These are phyloP conservation scores for Gyps fulvus DNA, from an alignment of 2,113 vertebrate genomes.

Conservation along the genomic window DNA sequence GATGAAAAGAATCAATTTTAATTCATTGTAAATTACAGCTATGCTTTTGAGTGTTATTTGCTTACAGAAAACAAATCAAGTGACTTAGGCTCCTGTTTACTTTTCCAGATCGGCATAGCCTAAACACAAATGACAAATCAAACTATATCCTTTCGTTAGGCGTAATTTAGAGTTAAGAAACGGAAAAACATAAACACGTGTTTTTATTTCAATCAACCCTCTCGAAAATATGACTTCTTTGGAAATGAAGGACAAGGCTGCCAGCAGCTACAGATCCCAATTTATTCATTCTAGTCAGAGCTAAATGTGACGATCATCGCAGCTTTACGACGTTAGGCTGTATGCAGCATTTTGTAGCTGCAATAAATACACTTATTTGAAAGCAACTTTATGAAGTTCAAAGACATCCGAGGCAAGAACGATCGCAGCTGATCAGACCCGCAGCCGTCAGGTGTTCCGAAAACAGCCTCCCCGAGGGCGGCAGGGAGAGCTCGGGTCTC, in stretches of 20 bases:
- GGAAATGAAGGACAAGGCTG: conserved; percentile 16
- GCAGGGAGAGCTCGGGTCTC: neutral
- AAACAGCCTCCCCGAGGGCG: neutral
- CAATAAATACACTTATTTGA: neutral
- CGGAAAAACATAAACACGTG: conserved; percentile 27
- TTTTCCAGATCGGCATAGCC: conserved; percentile 62
- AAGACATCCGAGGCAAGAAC: neutral
- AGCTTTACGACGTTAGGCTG: neutral
- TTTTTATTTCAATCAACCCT: conserved; percentile 32
- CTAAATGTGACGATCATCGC: neutral
- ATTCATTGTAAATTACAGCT: conserved; percentile 82
- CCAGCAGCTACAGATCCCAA: neutral
- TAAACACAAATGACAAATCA: conserved; percentile 51
- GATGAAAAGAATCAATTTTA: conserved; percentile 88
- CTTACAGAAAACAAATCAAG: conserved; percentile 73
- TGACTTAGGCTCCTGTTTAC: conserved; percentile 63
- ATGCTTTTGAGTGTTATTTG: conserved; percentile 79
- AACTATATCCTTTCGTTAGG: conserved; percentile 46
- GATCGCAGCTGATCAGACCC: neutral
- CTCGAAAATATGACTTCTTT: neutral
- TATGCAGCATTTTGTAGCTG: neutral
- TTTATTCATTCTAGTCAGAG: conserved; percentile 4
- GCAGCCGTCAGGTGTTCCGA: neutral
- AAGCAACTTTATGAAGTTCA: conserved; percentile 48
- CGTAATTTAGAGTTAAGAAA: conserved; percentile 34